Evolutionary conservation across 2,797 vertebrate species (phyloP), one percentile per base, ranked within the genome.

Genomic region (Spheniscus humboldti): DNA sequence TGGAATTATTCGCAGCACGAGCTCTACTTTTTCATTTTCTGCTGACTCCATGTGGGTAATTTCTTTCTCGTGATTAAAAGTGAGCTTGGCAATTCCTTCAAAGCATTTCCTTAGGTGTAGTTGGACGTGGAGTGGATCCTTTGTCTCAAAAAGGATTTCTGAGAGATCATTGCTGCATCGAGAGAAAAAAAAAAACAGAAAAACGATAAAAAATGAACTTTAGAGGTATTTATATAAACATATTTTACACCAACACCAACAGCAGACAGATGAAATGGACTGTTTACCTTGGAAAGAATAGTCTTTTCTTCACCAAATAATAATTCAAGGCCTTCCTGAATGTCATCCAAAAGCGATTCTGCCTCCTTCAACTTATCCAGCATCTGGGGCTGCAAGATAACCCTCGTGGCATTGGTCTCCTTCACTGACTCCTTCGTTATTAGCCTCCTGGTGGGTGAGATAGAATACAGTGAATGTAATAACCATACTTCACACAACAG

Each of bases 381-480:
- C 98, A 98, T 98, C 98, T 98, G 98, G 97, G 97, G 96, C 98
- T 95, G 97, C 0, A 92, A 98, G 98, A 98, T 98, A 98, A 98
- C 98, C 98, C 97, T 98, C 13, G 67, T 97, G 94, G 97, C 97
- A 96, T 86, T 97, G 97, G 98, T 98, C 98, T 98, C 97, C 97
- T 98, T 97, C 97, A 97, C 97, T 55, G 97, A 98, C 97, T 98
- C 98, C 98, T 98, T 97, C 98, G 96, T 98, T 98, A 98, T 98
- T 98, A 98, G 97, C 98, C 98, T 98, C 98, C 98, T 98, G 98
- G 98, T 98, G 98, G 96, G 98, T 90, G 97, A 98, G 98, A 98
- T 97, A 98, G 98, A 98, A 98, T 97, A 98, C 97, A 98, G 96
- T 96, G 98, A 97, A 98, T 98, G 98, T 98, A 98, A 98, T 98